Evolutionary conservation across 2,113 vertebrate genomes (phyloP), one percentile per base, ranked within the genome.

Genomic region (Lepus europaeus): DNA sequence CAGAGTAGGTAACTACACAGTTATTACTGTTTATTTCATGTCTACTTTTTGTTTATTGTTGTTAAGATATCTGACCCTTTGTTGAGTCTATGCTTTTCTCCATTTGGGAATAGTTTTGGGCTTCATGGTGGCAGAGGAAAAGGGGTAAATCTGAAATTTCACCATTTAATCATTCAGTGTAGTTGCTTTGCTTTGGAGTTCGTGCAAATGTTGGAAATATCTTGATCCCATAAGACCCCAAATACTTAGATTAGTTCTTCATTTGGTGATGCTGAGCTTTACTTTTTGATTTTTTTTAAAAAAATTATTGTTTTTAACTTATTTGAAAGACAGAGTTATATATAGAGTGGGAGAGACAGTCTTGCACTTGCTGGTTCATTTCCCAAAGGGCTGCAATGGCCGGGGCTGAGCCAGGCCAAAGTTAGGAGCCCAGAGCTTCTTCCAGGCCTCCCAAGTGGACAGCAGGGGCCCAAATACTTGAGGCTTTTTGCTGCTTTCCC

Each of bases 111-210:
- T 64, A 80, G 31, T 80, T 66, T 36, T 5, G 56, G 10, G 33
- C 87, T 87, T 87, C 56, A n/a, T 14, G 25, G 31, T 81, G n/a
- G 9, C 77, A 78, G n/a, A 87, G 66, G 39, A 53, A 87, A 73
- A 72, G 64, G 56, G 45, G 25, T 80, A 53, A 87, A 73, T 63
- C 84, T 93, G 53, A 12, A 70, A 29, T 53, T 27, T 92, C 74
- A 92, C 36, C 36, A 63, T 87, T 79, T 79, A n/a, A 33, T 73
- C 53, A 73, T 53, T 31, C 53, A 93, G 25, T 72, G 25, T 72
- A 39, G 56, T 73, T 81, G 53, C 74, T 87, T 73, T 80, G 45
- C 76, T 73, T 93, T 87, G 91, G 76, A 39, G 27, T 73, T 93
- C 39, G 31, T 73, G 14, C 20, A 39, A 80, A 39, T 93, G 70